Percentiles rank a stretch among this genome's conserved stretches.
Conservation (phyloP, 2,888 invertebrate genomes). For the Oscheius myriophilus region DNA sequence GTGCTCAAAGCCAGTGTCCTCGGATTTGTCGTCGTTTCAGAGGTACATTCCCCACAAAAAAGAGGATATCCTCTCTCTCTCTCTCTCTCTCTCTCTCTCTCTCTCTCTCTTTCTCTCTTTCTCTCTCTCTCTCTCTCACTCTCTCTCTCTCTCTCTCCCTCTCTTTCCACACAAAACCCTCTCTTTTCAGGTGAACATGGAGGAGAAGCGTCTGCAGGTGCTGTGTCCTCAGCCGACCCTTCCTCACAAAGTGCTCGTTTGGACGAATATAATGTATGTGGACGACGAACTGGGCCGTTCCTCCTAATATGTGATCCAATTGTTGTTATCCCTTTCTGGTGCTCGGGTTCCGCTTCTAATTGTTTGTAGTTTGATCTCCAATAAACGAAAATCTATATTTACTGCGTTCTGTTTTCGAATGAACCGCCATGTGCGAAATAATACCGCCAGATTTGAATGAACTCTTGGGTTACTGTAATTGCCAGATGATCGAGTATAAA, state of each 20-base stretch:
- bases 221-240: conserved; percentile 72
- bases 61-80: too few relatives aligned
- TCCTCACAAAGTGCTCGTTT: conserved; percentile 85
- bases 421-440: background rate
- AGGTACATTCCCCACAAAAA: too few relatives aligned
- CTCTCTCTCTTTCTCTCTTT: background rate
- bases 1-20: conserved; percentile 84
- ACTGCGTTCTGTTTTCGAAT: background rate
- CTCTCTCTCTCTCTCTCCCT: too few relatives aligned
- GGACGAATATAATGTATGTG: conserved; percentile 93
- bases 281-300: conserved; percentile 74
- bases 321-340: conserved; percentile 4
- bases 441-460: background rate
- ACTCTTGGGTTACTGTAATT: background rate
- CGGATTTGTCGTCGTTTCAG: conserved; percentile 92
- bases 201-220: conserved; percentile 36
- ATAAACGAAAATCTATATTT: background rate
- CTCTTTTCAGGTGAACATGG: conserved; percentile 44
- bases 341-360: background rate
- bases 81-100: too few relatives aligned
- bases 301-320: background rate
- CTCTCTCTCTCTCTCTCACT: background rate
- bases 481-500: background rate
- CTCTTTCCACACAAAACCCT: background rate
- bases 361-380: background rate